phyloP scores from a whole-genome alignment of 2,113 vertebrate genomes.

The Coryphaenoides rupestris region DNA sequence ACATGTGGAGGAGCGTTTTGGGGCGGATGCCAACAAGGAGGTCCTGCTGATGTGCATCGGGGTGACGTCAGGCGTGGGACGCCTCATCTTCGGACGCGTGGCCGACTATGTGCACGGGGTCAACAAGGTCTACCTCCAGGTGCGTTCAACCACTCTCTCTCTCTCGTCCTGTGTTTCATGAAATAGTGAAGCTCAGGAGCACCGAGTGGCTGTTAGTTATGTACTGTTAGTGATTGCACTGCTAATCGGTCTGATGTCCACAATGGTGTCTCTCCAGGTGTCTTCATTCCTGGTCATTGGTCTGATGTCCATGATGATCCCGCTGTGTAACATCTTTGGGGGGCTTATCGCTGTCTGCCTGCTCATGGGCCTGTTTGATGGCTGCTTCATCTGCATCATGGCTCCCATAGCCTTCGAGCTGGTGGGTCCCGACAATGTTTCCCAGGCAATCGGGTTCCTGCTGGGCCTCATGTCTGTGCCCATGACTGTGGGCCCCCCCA shows the following conservation, averaged over 20 bases:
- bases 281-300: constrained; percentile 90
- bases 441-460: constrained; percentile 95
- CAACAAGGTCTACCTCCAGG: constrained; percentile 95
- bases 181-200: too few relatives aligned
- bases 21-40: constrained; percentile 72
- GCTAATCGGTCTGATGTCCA: too few relatives aligned
- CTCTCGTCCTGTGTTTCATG: too few relatives aligned
- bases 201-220: too few relatives aligned
- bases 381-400: constrained; percentile 98
- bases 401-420: constrained; percentile 96
- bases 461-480: constrained; percentile 95
- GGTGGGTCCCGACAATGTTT: constrained; percentile 85
- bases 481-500: constrained; percentile 91
- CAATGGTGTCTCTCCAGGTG: constrained; percentile 78
- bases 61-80: constrained; percentile 87
- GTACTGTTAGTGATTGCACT: too few relatives aligned
- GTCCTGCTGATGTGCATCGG: constrained; percentile 90
- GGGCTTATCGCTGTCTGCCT: constrained; percentile 90
- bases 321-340: constrained; percentile 82
- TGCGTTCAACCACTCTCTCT: too few relatives aligned
- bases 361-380: constrained; percentile 95
- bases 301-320: constrained; percentile 97
- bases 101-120: constrained; percentile 88
- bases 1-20: constrained; percentile 83
- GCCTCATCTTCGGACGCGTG: constrained; percentile 86